phyloP scores from a whole-genome alignment of 2,113 vertebrate species.

The Felis chaus region DNA sequence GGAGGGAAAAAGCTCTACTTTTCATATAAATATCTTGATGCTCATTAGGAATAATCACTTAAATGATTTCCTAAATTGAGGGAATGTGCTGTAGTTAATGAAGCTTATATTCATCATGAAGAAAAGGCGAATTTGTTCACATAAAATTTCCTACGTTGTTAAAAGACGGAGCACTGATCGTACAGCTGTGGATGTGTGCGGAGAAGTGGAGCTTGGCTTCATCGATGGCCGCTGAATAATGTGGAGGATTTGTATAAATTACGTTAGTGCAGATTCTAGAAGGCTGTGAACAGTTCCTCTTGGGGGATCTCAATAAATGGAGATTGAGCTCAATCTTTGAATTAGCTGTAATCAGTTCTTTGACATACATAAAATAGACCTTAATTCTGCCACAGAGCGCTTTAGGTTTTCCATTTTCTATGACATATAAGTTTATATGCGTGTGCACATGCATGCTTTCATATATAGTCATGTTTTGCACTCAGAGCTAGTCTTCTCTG shows the following conservation, averaged over 20 bases:
- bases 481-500: background rate
- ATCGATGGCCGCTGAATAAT: background rate
- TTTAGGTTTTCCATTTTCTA: background rate
- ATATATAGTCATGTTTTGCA: background rate
- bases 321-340: background rate
- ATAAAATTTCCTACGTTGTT: background rate
- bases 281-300: background rate
- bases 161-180: background rate
- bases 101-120: constrained; percentile 63
- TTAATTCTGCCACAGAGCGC: background rate
- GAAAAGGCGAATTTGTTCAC: background rate
- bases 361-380: background rate
- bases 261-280: background rate
- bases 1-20: constrained; percentile 39
- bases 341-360: background rate
- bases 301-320: background rate
- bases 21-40: constrained; percentile 76
- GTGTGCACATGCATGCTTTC: background rate
- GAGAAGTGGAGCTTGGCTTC: background rate
- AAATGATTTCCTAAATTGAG: constrained; percentile 77
- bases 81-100: constrained; percentile 67
- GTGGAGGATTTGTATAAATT: background rate
- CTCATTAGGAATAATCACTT: constrained; percentile 76
- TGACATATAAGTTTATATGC: background rate
- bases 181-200: background rate